A percentile compares a stretch with the other conserved stretches of the same genome.
phyloP scores from a whole-genome alignment of 2,888 invertebrate genomes.

The Uloborus plumipes region DNA sequence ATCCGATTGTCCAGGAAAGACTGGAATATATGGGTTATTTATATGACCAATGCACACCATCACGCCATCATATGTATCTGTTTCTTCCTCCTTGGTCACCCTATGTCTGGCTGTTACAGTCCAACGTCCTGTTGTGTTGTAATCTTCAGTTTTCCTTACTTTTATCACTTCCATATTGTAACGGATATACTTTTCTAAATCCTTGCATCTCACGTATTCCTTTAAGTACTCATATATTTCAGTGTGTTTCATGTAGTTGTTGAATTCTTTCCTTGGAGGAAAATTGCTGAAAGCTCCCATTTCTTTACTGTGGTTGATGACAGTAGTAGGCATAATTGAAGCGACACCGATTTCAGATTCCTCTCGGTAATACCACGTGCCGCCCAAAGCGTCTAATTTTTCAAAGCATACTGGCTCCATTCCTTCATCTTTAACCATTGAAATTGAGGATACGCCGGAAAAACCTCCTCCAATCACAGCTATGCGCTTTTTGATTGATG shows the following conservation, averaged over 20 bases:
- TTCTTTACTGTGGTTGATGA: conserved; percentile 72
- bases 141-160: conserved; percentile 36
- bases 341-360: conserved; percentile 63
- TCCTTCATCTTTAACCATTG: conserved; percentile 70
- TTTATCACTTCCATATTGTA: conserved; percentile 43
- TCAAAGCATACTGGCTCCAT: conserved; percentile 70
- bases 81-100: conserved; percentile 3
- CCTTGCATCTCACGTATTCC: conserved; percentile 64
- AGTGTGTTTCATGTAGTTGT: conserved; percentile 73
- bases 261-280: conserved; percentile 71
- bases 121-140: conserved; percentile 62
- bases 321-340: conserved; percentile 70
- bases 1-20: conserved; percentile 70
- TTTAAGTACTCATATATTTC: conserved; percentile 70
- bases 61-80: conserved; percentile 70
- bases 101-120: conserved; percentile 52
- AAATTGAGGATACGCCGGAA: conserved; percentile 70
- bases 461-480: conserved; percentile 71
- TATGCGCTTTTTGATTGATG: conserved; percentile 9
- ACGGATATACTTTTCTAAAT: conserved; percentile 63
- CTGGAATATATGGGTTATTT: conserved; percentile 71
- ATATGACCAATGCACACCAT: conserved; percentile 73
- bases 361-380: conserved; percentile 70
- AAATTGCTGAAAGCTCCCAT: conserved; percentile 72
- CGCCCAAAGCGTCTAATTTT: conserved; percentile 69